These are phyloP conservation scores for Lasioglossum morio DNA, from an alignment of 2,888 invertebrate genomes.

Conservation along the genomic window DNA sequence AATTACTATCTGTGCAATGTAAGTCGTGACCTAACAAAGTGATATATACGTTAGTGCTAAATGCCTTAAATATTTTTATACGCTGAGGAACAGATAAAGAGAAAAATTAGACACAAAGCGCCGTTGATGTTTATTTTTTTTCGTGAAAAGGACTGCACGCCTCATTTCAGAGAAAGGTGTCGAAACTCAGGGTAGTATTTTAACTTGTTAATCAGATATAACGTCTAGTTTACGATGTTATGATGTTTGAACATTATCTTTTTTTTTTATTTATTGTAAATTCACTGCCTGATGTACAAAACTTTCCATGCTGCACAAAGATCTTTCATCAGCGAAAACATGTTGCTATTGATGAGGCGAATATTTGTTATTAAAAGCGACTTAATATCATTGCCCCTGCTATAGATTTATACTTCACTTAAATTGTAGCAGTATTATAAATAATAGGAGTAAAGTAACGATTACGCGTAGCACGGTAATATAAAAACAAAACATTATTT, in stretches of 20 bases:
- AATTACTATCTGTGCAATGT: slow-evolving; percentile 74
- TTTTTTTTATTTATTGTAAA: slow-evolving; percentile 60
- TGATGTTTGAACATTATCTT: slow-evolving; percentile 27
- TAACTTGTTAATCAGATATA: slow-evolving; percentile 50
- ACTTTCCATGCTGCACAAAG: slow-evolving; percentile 46
- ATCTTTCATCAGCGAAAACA: slow-evolving; percentile 10
- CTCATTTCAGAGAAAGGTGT: slow-evolving; percentile 46
- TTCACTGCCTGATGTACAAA: slow-evolving; percentile 48
- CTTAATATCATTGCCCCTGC: slow-evolving; percentile 30
- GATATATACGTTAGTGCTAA: slow-evolving; percentile 61
- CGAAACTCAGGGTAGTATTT: slow-evolving; percentile 62
- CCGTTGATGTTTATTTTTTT: slow-evolving; percentile 55
- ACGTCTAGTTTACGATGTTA: slow-evolving; percentile 54
- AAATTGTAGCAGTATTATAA: slow-evolving; percentile 39
- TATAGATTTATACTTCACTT: slow-evolving; percentile 38
- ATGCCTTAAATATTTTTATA: slow-evolving; percentile 68
- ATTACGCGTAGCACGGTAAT: background rate
- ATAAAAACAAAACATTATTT: background rate
- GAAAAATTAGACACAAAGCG: slow-evolving; percentile 30
- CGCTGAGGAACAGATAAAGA: slow-evolving; percentile 26
- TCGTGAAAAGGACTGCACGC: slow-evolving; percentile 33
- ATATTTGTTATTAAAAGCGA: slow-evolving; percentile 21
- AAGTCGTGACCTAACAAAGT: slow-evolving; percentile 70
- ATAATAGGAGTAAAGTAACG: background rate
- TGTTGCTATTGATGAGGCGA: slow-evolving; percentile 3